phyloP scores from a whole-genome alignment of 2,888 invertebrate genomes.

The Eupithecia inturbata region DNA sequence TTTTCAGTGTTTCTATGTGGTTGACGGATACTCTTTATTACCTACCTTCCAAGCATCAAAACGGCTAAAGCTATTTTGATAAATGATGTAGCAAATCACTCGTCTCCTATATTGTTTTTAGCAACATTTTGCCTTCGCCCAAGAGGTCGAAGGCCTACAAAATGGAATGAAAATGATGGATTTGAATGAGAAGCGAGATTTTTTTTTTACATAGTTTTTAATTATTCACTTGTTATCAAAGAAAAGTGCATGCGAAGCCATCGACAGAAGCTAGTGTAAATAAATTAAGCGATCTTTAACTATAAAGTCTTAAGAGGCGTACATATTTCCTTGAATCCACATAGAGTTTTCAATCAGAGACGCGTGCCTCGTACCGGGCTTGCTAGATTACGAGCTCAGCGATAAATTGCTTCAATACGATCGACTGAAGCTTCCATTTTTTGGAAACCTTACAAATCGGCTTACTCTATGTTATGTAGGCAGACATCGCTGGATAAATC shows the following conservation, averaged over 20 bases:
- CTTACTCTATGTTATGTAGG: slow-evolving; percentile 36
- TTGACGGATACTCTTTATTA: too few relatives aligned
- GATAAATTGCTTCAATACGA: slow-evolving; percentile 50
- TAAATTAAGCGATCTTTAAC: not conserved
- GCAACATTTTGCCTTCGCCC: too few relatives aligned
- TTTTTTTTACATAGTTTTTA: too few relatives aligned
- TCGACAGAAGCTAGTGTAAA: not conserved
- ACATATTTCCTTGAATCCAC: slow-evolving; percentile 22
- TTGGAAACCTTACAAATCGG: slow-evolving; percentile 44
- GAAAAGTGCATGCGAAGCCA: not conserved
- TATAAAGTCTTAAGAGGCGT: slow-evolving; percentile 5
- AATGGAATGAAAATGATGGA: too few relatives aligned
- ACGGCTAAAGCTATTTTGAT: too few relatives aligned
- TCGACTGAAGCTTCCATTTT: slow-evolving; percentile 44
- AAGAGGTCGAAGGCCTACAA: too few relatives aligned
- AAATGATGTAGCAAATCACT: too few relatives aligned
- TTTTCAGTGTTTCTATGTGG: too few relatives aligned
- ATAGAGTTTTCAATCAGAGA: slow-evolving; percentile 49
- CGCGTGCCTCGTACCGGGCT: slow-evolving; percentile 50
- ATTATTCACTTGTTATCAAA: not conserved
- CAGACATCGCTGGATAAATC: not conserved
- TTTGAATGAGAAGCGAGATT: too few relatives aligned
- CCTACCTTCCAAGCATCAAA: too few relatives aligned
- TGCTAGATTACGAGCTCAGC: slow-evolving; percentile 53
- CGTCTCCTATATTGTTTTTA: too few relatives aligned